These are phyloP conservation scores for Magallana nippona DNA, from an alignment of 2,888 invertebrate species.

Conservation along the genomic window DNA sequence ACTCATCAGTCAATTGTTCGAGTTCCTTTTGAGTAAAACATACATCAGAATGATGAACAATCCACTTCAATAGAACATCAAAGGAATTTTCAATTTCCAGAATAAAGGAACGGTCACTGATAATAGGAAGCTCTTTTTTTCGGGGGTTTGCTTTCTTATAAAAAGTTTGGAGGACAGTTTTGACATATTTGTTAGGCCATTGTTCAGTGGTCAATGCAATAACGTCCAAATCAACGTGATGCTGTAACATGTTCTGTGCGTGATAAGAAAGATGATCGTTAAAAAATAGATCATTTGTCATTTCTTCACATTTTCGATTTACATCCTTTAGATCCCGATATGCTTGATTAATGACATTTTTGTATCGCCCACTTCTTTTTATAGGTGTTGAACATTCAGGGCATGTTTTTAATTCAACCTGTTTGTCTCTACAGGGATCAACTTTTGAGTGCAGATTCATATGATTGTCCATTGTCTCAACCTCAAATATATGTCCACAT, in stretches of 20 bases:
- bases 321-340: constrained; percentile 73
- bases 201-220: too few species aligned
- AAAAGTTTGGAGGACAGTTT: too few species aligned
- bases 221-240: background rate
- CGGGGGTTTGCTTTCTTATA: background rate
- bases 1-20: constrained; percentile 1
- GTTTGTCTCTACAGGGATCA: background rate
- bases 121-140: background rate
- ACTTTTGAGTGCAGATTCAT: constrained; percentile 81
- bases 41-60: background rate
- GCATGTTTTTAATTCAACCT: constrained; percentile 77
- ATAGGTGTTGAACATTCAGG: constrained; percentile 84
- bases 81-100: background rate
- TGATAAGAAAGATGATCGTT: background rate
- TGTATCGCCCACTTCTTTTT: constrained; percentile 84
- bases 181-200: too few species aligned
- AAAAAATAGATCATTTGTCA: background rate
- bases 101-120: background rate
- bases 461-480: constrained; percentile 76
- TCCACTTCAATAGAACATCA: background rate
- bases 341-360: constrained; percentile 81
- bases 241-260: background rate
- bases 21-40: background rate
- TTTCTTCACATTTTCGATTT: background rate
- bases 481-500: constrained; percentile 77